A percentile compares a stretch with the other conserved stretches of the same genome.
Conservation (phyloP, 2,797 vertebrate genomes). For the Potorous gilbertii region DNA sequence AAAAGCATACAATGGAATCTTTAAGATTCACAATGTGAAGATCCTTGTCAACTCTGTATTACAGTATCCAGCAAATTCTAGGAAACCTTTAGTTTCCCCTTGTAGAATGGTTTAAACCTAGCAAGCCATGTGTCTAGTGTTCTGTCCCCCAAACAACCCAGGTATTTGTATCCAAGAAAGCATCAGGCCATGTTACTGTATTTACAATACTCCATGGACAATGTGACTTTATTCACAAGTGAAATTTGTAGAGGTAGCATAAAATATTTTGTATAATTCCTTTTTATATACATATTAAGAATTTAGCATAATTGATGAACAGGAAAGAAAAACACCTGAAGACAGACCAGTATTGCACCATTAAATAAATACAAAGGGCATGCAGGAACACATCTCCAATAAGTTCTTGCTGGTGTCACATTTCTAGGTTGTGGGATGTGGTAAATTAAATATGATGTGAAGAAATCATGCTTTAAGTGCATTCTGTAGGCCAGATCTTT, state of each 20-base stretch:
- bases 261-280: slow-evolving; percentile 87
- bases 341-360: slow-evolving; percentile 76
- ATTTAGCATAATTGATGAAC: slow-evolving; percentile 74
- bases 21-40: background rate
- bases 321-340: slow-evolving; percentile 63
- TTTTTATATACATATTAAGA: slow-evolving; percentile 86
- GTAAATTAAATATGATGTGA: slow-evolving; percentile 73
- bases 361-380: slow-evolving; percentile 80
- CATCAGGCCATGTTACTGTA: slow-evolving; percentile 73
- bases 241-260: slow-evolving; percentile 87
- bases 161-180: slow-evolving; percentile 34
- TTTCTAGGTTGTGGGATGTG: slow-evolving; percentile 70
- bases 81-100: background rate
- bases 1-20: background rate
- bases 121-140: background rate
- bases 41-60: background rate
- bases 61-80: background rate
- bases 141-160: background rate
- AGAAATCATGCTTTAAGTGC: slow-evolving; percentile 77
- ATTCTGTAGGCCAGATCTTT: slow-evolving; percentile 69
- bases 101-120: background rate
- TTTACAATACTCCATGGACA: slow-evolving; percentile 85
- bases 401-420: slow-evolving; percentile 81
- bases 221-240: slow-evolving; percentile 89
- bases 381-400: slow-evolving; percentile 78